These are phyloP conservation scores for Spondyliosoma cantharus DNA, from an alignment of 2,797 vertebrate species.

Conservation along the genomic window DNA sequence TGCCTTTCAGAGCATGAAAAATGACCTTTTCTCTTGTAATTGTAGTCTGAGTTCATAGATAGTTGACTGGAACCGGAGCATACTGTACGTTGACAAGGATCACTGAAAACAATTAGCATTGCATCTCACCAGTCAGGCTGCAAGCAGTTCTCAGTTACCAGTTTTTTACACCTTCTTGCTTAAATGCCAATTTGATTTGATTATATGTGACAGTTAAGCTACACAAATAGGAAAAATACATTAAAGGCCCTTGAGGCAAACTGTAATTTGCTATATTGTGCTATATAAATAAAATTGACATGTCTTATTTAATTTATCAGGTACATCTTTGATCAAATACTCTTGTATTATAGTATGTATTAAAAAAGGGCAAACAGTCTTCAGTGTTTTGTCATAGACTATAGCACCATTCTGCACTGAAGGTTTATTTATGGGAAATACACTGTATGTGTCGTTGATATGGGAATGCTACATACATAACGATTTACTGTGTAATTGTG, in stretches of 20 bases:
- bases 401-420: neutral
- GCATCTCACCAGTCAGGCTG: slow-evolving; percentile 63
- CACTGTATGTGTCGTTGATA: neutral
- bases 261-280: too few relatives aligned
- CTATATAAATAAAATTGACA: too few relatives aligned
- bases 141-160: slow-evolving; percentile 60
- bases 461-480: neutral
- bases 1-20: slow-evolving; percentile 84
- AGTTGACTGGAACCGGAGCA: slow-evolving; percentile 79
- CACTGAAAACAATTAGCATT: slow-evolving; percentile 84
- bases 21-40: slow-evolving; percentile 86
- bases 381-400: too few relatives aligned
- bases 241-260: too few relatives aligned
- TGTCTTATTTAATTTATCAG: slow-evolving; percentile 38
- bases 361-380: slow-evolving; percentile 1
- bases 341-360: slow-evolving; percentile 12
- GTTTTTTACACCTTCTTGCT: slow-evolving; percentile 67
- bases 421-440: neutral
- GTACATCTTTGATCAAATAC: slow-evolving; percentile 42
- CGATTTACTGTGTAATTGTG: neutral
- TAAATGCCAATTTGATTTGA: slow-evolving; percentile 63
- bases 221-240: slow-evolving; percentile 47
- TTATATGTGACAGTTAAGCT: slow-evolving; percentile 61
- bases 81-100: slow-evolving; percentile 81
- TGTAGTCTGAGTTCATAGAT: slow-evolving; percentile 81